A percentile compares a stretch with the other conserved stretches of the same genome.
Evolutionary conservation across 2,797 vertebrate species (phyloP).

Genomic region (Micromesistius poutassou): DNA sequence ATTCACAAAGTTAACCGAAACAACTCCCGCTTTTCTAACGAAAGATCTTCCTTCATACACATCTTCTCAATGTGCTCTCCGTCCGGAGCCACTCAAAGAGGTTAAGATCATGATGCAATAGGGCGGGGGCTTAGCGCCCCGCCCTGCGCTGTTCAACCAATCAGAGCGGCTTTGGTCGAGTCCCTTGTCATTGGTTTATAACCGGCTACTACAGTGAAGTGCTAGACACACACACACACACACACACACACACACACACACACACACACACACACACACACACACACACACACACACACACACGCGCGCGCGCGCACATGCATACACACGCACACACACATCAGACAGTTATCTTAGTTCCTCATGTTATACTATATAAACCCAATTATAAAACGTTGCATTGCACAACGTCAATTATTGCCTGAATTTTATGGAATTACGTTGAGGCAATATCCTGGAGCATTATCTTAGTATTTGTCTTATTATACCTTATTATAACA

Average conservation of each 20-base stretch:
- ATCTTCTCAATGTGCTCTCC: no score
- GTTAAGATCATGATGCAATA: no score
- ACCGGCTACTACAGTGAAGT: neutral
- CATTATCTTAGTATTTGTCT: no score
- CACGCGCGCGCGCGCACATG: neutral
- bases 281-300: neutral
- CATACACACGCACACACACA: neutral
- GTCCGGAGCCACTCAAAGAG: no score
- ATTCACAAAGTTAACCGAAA: no score
- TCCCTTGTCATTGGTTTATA: neutral
- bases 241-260: neutral
- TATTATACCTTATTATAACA: no score
- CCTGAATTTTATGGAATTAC: neutral
- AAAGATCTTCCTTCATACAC: no score
- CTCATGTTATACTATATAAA: neutral
- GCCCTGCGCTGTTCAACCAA: no score
- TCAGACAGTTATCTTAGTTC: neutral
- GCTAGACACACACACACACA: neutral
- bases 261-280: neutral
- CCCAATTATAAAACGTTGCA: neutral
- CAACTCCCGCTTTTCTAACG: no score
- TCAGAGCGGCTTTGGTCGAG: no score
- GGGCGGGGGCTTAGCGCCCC: no score
- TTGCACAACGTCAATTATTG: neutral
- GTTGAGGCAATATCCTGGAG: neutral